Conservation (phyloP, 2,888 invertebrate species). For the Ctenicera cuprea region DNA sequence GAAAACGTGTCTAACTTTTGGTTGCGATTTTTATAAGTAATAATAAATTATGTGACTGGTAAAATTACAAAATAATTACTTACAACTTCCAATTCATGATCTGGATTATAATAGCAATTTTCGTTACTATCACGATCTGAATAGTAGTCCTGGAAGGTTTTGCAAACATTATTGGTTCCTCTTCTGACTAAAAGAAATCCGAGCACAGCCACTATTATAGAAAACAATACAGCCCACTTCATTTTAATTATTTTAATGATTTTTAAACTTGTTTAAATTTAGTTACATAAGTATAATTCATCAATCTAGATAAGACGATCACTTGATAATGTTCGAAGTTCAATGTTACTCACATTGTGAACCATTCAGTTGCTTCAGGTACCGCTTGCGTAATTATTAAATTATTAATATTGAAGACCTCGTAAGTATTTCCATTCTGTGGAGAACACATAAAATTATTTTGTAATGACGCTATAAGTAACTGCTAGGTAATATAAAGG, state of each 20-base stretch:
- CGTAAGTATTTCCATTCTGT: too few species aligned
- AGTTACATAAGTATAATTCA: not conserved
- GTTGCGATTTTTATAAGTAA: too few species aligned
- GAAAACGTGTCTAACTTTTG: too few species aligned
- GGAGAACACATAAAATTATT: too few species aligned
- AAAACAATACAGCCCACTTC: constrained; percentile 4
- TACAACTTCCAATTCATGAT: constrained; percentile 66
- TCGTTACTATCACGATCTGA: constrained; percentile 65
- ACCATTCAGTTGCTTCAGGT: too few species aligned
- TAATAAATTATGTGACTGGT: not conserved
- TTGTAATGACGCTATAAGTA: too few species aligned
- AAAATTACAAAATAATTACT: constrained; percentile 57
- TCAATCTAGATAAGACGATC: not conserved
- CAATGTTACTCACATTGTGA: not conserved
- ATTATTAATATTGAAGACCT: too few species aligned
- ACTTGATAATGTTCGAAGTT: constrained; percentile 9
- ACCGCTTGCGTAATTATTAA: too few species aligned
- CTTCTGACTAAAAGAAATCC: not conserved
- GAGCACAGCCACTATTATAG: not conserved
- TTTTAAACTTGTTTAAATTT: not conserved
- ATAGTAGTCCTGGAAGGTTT: constrained; percentile 68
- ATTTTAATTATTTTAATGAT: not conserved
- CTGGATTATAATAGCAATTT: constrained; percentile 69
- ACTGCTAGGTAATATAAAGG: too few species aligned
- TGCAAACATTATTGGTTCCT: constrained; percentile 67